Percentiles rank a stretch among this genome's conserved stretches.
Conservation (phyloP, 1,140 invertebrate species). For the Philotrypesis tridentata region DNA sequence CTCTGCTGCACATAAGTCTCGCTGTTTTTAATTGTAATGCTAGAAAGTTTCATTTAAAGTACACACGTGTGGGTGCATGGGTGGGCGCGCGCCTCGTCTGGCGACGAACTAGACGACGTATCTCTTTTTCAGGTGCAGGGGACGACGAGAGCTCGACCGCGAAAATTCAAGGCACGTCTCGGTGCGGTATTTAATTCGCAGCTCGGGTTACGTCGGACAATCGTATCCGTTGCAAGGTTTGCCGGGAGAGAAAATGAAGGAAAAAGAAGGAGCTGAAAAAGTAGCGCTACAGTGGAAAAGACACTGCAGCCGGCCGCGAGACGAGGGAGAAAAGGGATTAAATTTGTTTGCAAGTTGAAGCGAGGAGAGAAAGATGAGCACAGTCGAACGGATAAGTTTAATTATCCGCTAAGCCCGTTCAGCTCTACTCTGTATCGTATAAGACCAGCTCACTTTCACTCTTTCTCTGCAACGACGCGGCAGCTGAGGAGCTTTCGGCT, state of each 20-base stretch:
- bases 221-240: conserved; percentile 4
- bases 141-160: neutral
- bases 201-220: conserved; percentile 21
- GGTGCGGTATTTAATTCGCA: conserved; percentile 43
- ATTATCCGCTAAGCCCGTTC: neutral
- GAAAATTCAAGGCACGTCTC: conserved; percentile 25
- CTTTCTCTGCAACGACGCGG: neutral
- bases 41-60: conserved; percentile 28
- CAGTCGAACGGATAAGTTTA: neutral
- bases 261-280: neutral
- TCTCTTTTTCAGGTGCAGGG: conserved; percentile 34
- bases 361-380: neutral
- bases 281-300: neutral
- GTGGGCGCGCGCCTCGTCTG: neutral
- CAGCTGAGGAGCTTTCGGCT: neutral
- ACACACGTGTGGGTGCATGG: neutral
- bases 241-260: neutral
- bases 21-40: conserved; percentile 12
- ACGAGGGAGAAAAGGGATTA: conserved; percentile 24
- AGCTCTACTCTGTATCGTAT: neutral
- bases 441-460: neutral
- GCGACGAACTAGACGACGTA: conserved; percentile 13
- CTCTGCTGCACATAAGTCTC: conserved; percentile 17
- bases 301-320: neutral
- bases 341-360: conserved; percentile 4